Conservation (phyloP, 2,888 invertebrate species). For the Psylliodes chrysocephalus region DNA sequence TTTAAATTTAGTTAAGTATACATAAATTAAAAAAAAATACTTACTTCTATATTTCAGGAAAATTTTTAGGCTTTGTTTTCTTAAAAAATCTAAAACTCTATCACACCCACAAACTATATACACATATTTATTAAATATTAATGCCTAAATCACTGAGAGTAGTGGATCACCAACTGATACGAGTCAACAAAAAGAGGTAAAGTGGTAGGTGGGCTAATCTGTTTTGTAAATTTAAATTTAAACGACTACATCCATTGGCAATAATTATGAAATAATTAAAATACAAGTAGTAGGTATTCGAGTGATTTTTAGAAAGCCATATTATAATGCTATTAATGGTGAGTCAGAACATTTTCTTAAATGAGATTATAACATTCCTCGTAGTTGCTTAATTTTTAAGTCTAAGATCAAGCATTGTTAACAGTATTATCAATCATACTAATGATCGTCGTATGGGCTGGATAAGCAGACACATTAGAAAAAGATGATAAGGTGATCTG, state of each 20-base stretch:
- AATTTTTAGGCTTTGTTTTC: no score
- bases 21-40: no score
- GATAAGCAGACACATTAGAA: conserved; percentile 21
- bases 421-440: conserved; percentile 27
- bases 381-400: conserved; percentile 23
- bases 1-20: no score
- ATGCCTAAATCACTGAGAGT: no score
- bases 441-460: conserved; percentile 20
- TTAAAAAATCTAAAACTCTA: no score
- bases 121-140: no score
- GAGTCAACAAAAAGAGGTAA: no score
- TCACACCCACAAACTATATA: no score
- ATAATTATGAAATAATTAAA: conserved; percentile 19
- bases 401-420: conserved; percentile 14
- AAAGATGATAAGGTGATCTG: conserved; percentile 8
- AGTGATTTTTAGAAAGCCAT: conserved; percentile 22
- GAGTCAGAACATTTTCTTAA: conserved; percentile 22
- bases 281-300: conserved; percentile 1
- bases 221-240: background rate
- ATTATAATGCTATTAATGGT: conserved; percentile 22
- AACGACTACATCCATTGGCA: background rate
- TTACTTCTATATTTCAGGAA: no score
- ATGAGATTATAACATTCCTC: conserved; percentile 28
- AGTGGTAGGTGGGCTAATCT: no score
- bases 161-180: no score